Evolutionary conservation across 2,113 vertebrate genomes (phyloP).

Genomic region (Pelmatolapia mariae): DNA sequence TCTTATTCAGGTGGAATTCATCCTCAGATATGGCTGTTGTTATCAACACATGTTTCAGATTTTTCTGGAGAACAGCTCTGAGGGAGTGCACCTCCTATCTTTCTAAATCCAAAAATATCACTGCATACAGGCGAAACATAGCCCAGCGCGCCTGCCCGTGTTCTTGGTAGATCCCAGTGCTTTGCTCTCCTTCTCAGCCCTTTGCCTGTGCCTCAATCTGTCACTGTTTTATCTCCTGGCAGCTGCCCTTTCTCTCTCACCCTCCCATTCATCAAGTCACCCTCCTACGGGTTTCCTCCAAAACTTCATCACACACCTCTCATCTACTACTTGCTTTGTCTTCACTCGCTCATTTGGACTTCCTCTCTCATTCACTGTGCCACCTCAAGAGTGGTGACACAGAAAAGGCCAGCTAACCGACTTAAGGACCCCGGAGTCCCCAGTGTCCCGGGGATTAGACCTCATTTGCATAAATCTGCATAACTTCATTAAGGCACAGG

Average conservation of each 20-base stretch:
- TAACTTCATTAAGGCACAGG: slow-evolving; percentile 48
- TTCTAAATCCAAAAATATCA: not conserved
- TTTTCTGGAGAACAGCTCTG: not conserved
- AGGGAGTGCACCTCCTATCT: not conserved
- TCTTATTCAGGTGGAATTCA: not conserved
- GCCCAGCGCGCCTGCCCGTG: not conserved
- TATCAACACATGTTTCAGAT: not conserved
- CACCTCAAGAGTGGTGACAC: not conserved
- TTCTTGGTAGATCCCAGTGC: not conserved
- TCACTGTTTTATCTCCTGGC: slow-evolving; percentile 33
- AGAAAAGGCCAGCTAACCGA: slow-evolving; percentile 16
- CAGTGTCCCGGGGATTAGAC: slow-evolving; percentile 30
- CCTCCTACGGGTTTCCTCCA: not conserved
- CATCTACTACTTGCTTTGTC: not conserved
- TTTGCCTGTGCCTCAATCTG: slow-evolving; percentile 9
- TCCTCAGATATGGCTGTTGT: not conserved
- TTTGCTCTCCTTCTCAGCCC: not conserved
- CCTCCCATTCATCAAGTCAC: slow-evolving; percentile 27
- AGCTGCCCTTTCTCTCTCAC: slow-evolving; percentile 17
- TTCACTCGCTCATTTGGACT: not conserved
- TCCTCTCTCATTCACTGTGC: not conserved
- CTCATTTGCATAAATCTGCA: slow-evolving; percentile 64
- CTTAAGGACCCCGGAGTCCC: slow-evolving; percentile 5
- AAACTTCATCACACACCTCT: slow-evolving; percentile 22
- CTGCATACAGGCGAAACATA: not conserved